Conservation (phyloP, 2,113 vertebrate genomes). For the Ctenodactylus gundi region DNA sequence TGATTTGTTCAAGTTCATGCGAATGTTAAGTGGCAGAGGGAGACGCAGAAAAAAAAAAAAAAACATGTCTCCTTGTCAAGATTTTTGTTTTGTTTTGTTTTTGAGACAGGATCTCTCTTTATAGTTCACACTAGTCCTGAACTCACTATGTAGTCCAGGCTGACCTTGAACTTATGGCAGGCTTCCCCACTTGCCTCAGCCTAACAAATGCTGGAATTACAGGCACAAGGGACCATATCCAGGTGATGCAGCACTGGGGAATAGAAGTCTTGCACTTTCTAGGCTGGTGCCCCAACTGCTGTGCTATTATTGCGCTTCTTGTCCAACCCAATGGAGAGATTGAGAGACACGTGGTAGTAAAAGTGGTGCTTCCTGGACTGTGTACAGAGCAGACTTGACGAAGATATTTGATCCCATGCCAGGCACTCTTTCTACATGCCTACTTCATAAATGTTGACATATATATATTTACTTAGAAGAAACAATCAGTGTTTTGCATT, state of each 20-base stretch:
- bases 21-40: not conserved
- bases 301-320: not conserved
- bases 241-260: no score
- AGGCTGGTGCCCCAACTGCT: no score
- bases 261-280: no score
- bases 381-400: not conserved
- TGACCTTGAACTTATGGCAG: no score
- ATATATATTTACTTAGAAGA: not conserved
- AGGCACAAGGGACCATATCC: no score
- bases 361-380: not conserved
- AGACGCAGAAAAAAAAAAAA: not conserved
- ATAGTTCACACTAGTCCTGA: no score
- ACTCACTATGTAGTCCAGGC: no score
- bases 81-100: no score
- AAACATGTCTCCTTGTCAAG: not conserved
- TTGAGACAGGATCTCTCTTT: no score
- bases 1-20: not conserved
- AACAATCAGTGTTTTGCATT: not conserved
- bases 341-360: rapidly evolving
- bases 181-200: no score
- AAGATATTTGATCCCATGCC: not conserved
- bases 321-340: not conserved
- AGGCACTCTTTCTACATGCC: not conserved
- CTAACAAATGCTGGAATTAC: no score
- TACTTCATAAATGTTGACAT: not conserved